These are phyloP conservation scores for Chrysemys picta DNA, from an alignment of 2,113 vertebrate species.

Conservation along the genomic window DNA sequence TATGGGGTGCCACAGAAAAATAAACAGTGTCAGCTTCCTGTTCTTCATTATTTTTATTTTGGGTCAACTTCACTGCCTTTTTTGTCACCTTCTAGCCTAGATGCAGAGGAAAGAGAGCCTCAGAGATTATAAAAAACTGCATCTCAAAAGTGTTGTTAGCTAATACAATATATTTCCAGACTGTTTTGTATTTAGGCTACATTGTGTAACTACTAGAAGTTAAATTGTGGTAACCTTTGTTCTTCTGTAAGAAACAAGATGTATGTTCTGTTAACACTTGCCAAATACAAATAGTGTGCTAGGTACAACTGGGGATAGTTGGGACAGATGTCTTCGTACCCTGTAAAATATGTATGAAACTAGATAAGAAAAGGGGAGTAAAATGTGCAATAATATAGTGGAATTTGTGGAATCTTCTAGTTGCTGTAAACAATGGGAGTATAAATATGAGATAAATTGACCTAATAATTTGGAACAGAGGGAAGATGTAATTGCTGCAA, in stretches of 20 bases:
- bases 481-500: not conserved
- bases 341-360: not conserved
- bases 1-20: not conserved
- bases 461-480: not conserved
- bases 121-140: not conserved
- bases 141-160: not conserved
- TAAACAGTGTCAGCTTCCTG: not conserved
- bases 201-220: not conserved
- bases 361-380: not conserved
- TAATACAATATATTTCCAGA: not conserved
- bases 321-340: not conserved
- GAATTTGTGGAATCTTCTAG: not conserved
- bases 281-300: not conserved
- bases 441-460: not conserved
- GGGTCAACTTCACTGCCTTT: not conserved
- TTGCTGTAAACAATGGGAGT: not conserved
- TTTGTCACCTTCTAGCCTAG: not conserved
- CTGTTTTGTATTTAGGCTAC: not conserved
- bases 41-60: not conserved
- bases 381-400: not conserved
- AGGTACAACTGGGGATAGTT: not conserved
- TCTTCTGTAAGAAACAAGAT: not conserved
- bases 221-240: not conserved
- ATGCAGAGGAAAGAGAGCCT: not conserved
- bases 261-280: not conserved